phyloP scores from a whole-genome alignment of 2,113 vertebrate genomes.

The Mesoclemmys tuberculata region DNA sequence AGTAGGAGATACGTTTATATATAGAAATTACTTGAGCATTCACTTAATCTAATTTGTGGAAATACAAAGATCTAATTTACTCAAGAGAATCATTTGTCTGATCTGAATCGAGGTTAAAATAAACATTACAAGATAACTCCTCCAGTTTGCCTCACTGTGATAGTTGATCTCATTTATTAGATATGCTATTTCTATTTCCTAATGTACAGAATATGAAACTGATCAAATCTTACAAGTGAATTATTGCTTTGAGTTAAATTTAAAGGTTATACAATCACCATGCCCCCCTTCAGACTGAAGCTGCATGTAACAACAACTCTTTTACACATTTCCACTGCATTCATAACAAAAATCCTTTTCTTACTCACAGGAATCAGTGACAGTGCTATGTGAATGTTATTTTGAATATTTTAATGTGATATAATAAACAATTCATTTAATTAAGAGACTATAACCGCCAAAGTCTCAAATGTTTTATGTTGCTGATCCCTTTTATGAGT shows the following conservation, averaged over 20 bases:
- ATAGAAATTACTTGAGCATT: background rate
- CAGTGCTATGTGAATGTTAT: background rate
- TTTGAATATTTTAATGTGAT: background rate
- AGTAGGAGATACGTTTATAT: background rate
- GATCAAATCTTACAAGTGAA: background rate
- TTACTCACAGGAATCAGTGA: background rate
- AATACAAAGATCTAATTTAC: background rate
- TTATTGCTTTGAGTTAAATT: background rate
- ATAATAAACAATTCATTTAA: background rate
- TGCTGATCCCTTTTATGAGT: background rate
- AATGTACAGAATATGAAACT: background rate
- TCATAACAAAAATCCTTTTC: background rate
- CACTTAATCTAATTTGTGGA: conserved; percentile 4
- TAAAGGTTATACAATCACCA: background rate
- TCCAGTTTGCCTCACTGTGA: background rate
- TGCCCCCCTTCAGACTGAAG: background rate
- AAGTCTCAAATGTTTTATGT: background rate
- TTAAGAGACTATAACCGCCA: background rate
- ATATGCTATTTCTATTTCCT: background rate
- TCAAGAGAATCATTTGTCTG: background rate
- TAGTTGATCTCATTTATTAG: background rate
- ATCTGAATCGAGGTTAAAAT: background rate
- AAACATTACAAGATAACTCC: background rate
- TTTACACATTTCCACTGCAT: background rate
- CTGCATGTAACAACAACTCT: background rate